Percentiles rank a stretch among this genome's conserved stretches.
Evolutionary conservation across 64 coral and sea anemone species (phyloP).

Genomic region (Montipora efflorescens): DNA sequence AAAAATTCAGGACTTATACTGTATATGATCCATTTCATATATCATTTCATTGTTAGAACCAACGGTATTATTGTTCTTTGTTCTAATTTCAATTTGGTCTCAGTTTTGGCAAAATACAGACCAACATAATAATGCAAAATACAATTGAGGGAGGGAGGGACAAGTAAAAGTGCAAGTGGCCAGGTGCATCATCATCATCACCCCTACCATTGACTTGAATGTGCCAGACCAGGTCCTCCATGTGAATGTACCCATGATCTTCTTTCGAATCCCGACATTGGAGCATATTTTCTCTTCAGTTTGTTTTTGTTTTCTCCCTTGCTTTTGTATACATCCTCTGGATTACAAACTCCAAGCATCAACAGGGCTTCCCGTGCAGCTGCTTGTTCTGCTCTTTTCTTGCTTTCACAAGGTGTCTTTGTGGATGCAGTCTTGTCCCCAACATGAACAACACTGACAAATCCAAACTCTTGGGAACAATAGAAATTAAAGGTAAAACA

Average conservation of each 20-base stretch:
- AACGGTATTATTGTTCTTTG: too few species aligned
- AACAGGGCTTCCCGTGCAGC: constrained; percentile 84
- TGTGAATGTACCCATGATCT: constrained; percentile 31
- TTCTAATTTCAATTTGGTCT: too few species aligned
- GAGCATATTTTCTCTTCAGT: constrained; percentile 9
- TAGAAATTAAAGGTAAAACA: background rate
- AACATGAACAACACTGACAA: constrained; percentile 73
- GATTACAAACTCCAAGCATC: constrained; percentile 69
- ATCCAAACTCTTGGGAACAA: constrained; percentile 22
- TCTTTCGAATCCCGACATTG: background rate
- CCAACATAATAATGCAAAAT: too few species aligned
- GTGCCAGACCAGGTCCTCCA: background rate
- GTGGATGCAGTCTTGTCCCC: constrained; percentile 51
- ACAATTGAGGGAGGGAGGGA: too few species aligned
- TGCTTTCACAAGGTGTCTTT: constrained; percentile 51
- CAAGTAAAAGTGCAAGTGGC: background rate
- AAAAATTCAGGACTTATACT: too few species aligned
- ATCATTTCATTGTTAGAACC: too few species aligned
- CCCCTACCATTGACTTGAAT: background rate
- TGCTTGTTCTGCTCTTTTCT: constrained; percentile 89
- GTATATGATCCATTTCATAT: too few species aligned
- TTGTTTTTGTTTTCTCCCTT: constrained; percentile 51
- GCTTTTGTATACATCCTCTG: constrained; percentile 62
- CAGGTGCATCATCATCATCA: background rate
- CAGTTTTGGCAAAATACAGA: too few species aligned